Conservation (phyloP, 2,113 vertebrate species). For the Sceloporus tristichus region DNA sequence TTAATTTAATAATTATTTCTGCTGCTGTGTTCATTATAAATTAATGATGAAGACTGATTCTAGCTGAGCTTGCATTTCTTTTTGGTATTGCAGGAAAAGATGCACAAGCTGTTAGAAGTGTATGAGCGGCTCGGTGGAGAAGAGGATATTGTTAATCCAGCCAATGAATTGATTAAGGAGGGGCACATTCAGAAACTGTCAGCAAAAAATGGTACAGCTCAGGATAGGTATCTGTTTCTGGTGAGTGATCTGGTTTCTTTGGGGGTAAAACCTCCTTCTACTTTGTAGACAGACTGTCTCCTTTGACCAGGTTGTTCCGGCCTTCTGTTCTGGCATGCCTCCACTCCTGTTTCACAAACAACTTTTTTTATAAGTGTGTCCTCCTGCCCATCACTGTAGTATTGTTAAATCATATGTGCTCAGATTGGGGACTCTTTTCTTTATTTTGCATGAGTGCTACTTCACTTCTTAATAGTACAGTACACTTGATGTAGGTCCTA, state of each 20-base stretch:
- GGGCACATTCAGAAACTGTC: conserved; percentile 97
- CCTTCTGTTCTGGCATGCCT: neutral
- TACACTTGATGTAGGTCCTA: too few relatives aligned
- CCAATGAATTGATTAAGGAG: conserved; percentile 97
- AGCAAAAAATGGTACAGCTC: conserved; percentile 93
- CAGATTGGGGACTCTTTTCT: neutral
- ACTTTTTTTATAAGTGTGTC: neutral
- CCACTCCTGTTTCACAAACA: neutral
- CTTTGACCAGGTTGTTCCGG: neutral
- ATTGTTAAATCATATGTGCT: neutral
- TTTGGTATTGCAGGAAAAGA: conserved; percentile 88
- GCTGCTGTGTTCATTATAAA: neutral
- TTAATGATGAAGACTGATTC: neutral
- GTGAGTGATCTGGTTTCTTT: conserved; percentile 76
- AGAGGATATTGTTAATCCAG: conserved; percentile 97
- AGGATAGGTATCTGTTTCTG: conserved; percentile 96
- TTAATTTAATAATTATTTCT: neutral
- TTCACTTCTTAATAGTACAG: too few relatives aligned
- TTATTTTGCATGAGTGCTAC: neutral
- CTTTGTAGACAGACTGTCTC: neutral
- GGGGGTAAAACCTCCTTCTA: neutral
- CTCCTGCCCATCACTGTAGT: too few relatives aligned
- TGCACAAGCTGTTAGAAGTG: conserved; percentile 96
- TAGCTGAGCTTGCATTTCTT: neutral
- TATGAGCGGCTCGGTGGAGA: conserved; percentile 94